Evolutionary conservation across 2,797 vertebrate genomes (phyloP).

Genomic region (Argya squamiceps): DNA sequence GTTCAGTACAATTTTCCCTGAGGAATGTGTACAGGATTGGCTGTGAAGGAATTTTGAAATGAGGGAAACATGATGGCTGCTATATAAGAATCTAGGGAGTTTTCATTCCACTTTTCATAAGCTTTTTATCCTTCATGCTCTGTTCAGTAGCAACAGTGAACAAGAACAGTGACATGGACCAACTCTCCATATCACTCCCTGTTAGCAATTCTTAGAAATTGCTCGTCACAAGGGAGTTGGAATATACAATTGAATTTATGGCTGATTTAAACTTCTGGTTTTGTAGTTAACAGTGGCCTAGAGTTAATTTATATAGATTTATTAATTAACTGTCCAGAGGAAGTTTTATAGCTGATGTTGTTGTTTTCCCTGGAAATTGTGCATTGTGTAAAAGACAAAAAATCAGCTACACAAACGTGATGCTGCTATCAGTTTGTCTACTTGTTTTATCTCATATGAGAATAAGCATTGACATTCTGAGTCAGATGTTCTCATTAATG

Average conservation of each 20-base stretch:
- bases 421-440: constrained; percentile 46
- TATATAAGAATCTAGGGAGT: not conserved
- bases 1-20: not conserved
- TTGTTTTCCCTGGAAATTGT: constrained; percentile 13
- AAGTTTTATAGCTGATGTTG: not conserved
- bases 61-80: not conserved
- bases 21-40: not conserved
- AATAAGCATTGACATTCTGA: constrained; percentile 39
- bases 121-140: not conserved
- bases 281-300: not conserved
- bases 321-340: constrained; percentile 35
- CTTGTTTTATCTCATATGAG: constrained; percentile 34
- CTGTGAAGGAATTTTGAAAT: not conserved
- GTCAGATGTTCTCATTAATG: not conserved
- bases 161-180: not conserved
- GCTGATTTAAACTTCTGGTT: not conserved
- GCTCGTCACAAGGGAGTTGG: not conserved
- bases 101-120: not conserved
- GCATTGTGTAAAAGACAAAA: not conserved
- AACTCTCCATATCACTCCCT: not conserved
- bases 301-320: constrained; percentile 38
- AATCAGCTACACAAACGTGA: not conserved
- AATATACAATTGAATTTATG: not conserved
- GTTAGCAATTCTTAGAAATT: not conserved
- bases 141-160: not conserved